These are phyloP conservation scores for Drosophila acutilabella DNA, from an alignment of 2,888 invertebrate species.

Conservation along the genomic window DNA sequence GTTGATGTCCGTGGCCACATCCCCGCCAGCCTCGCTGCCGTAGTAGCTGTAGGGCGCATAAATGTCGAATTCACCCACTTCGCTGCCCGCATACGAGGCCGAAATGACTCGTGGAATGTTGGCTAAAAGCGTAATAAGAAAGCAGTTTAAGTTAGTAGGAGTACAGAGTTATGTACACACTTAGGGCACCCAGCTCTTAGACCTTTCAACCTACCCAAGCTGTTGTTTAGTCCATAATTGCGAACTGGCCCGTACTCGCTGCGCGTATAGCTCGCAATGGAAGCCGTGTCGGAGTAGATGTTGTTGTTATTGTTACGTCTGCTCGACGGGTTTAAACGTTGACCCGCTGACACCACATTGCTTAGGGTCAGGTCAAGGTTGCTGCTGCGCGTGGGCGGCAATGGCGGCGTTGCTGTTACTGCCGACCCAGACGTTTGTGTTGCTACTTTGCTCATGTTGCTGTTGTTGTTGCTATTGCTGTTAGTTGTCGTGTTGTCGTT, in stretches of 20 bases:
- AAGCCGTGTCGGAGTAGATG: slow-evolving; percentile 79
- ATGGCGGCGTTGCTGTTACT: slow-evolving; percentile 73
- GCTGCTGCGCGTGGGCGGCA: slow-evolving; percentile 79
- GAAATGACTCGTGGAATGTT: slow-evolving; percentile 88
- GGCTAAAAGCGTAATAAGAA: slow-evolving; percentile 57
- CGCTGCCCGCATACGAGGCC: slow-evolving; percentile 93
- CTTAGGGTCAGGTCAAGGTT: slow-evolving; percentile 61
- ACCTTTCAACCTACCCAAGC: slow-evolving; percentile 75
- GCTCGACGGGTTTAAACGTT: slow-evolving; percentile 59
- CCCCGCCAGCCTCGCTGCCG: slow-evolving; percentile 86
- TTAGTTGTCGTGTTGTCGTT: slow-evolving; percentile 14
- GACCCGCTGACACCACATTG: slow-evolving; percentile 54
- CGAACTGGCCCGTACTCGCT: slow-evolving; percentile 84
- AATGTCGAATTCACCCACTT: slow-evolving; percentile 92
- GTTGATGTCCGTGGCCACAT: slow-evolving; percentile 84
- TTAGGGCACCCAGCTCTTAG: slow-evolving; percentile 14
- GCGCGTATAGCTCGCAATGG: slow-evolving; percentile 83
- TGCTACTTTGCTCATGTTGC: neutral
- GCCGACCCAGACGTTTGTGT: slow-evolving; percentile 15
- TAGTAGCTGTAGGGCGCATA: slow-evolving; percentile 93
- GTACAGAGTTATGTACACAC: too few relatives aligned
- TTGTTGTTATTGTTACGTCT: slow-evolving; percentile 72
- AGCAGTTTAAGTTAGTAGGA: neutral
- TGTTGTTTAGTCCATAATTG: slow-evolving; percentile 82
- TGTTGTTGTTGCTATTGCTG: slow-evolving; percentile 8